Base-by-base conservation (phyloP, 2,797 vertebrate genomes). In the Clarias fuscus region DNA sequence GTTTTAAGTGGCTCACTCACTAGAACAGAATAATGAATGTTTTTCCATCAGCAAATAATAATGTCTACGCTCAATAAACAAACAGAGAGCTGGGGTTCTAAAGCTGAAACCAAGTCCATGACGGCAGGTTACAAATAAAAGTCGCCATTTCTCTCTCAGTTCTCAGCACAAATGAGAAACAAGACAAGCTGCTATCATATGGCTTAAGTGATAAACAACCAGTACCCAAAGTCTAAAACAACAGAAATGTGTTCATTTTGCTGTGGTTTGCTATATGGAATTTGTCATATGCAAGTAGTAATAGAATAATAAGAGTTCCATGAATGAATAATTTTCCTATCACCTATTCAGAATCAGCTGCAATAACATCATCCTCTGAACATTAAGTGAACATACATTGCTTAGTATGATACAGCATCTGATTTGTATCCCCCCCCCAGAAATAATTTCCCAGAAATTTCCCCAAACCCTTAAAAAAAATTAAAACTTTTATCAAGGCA, bases 41-140 rank as follows among this genome's bases (percentile, higher is more conserved):
- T 78, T 70, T 72, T 59, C n/a, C 81, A 84, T 58, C 40, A 67
- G 80, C 27, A 27, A 77, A 61, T 24, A 17, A 83, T 24, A 17
- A 83, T 24, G 22, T 58, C 71, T 73, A 30, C 30, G 30, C 48
- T 76, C 14, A 82, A 15, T 15, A 15, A 48, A 8, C 48, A 53
- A 61, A 37, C 22, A 67, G 30, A 79, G 15, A 80, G 40, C 22
- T 14, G 48, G 18, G 30, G 30, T 2, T 24, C 76, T 24, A 72
- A 76, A 1, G 1, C 8, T 43, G 81, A 48, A 58, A 73, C 59
- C 58, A 30, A 62, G 24, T 53, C 83, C 11, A 15, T 48, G 22
- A 30, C 30, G 10, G 18, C 83, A 65, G 83, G 83, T 76, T 30
- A 30, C 67, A 62, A 62, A 7, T 7, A 24, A 24, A 72, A 64